A percentile compares a stretch with the other conserved stretches of the same genome.
These are phyloP conservation scores for Caenorhabditis becei DNA, from an alignment of 2,888 invertebrate species.

Conservation along the genomic window DNA sequence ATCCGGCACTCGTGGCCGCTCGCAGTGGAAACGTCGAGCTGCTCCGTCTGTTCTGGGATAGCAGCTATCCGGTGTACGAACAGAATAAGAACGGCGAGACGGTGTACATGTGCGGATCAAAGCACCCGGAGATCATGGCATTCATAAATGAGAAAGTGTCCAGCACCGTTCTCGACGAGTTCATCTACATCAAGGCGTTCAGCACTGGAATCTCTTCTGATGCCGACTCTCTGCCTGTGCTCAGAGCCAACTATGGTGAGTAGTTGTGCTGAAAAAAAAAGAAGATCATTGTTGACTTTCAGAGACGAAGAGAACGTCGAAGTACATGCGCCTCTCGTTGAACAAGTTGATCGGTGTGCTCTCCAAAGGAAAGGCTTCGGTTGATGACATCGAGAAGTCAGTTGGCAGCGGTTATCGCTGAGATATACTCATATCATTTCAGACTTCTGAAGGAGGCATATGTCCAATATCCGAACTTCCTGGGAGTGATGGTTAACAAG, in stretches of 20 bases:
- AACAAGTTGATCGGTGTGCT: background rate
- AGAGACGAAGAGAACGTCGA: too few species aligned
- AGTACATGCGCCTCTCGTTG: too few species aligned
- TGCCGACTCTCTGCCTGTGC: background rate
- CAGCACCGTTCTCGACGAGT: background rate
- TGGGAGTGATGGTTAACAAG: conserved; percentile 6
- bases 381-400: background rate
- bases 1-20: conserved; percentile 34
- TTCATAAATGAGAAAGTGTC: background rate
- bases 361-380: background rate
- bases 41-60: conserved; percentile 17
- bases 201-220: background rate
- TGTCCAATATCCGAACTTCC: conserved; percentile 11
- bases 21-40: conserved; percentile 5
- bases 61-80: conserved; percentile 9
- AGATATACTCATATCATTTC: too few species aligned
- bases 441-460: conserved; percentile 12
- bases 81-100: background rate
- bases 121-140: background rate
- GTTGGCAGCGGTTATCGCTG: too few species aligned
- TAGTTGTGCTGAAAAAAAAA: too few species aligned
- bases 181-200: background rate
- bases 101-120: background rate
- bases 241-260: too few species aligned
- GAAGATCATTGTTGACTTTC: too few species aligned